These are phyloP conservation scores for Melanotaenia boesemani DNA, from an alignment of 2,797 vertebrate genomes.

Conservation along the genomic window DNA sequence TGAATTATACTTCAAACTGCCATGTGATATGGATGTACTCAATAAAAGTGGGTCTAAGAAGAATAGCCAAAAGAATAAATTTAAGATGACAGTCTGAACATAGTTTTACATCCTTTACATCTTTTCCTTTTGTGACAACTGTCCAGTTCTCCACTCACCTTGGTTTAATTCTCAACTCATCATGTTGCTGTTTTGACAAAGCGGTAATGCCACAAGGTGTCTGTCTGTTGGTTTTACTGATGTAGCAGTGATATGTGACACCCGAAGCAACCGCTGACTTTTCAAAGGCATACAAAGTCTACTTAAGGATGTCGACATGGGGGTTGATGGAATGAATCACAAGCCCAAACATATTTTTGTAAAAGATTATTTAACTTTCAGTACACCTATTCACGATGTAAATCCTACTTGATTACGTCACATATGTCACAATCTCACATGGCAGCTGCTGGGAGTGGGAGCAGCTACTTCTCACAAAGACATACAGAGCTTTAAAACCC, in stretches of 20 bases:
- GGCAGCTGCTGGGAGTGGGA: neutral
- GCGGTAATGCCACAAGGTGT: neutral
- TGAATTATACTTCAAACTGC: neutral
- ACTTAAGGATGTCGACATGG: neutral
- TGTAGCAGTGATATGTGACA: neutral
- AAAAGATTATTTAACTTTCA: neutral
- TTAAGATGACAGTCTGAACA: neutral
- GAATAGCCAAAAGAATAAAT: neutral
- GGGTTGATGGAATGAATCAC: neutral
- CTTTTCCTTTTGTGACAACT: too few species aligned
- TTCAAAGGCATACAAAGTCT: neutral
- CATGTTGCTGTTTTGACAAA: neutral
- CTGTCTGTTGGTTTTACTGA: neutral
- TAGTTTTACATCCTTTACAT: neutral
- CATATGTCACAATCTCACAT: neutral
- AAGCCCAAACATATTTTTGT: neutral
- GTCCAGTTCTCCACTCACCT: neutral
- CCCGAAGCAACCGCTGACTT: neutral
- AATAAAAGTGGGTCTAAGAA: too few species aligned
- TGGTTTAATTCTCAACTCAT: neutral
- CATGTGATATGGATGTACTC: too few species aligned
- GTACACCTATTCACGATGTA: neutral
- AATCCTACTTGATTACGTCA: neutral
- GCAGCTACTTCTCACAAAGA: constrained; percentile 1
- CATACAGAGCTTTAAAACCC: constrained; percentile 19